Conservation (phyloP, 2,113 vertebrate genomes). For the Phyllostomus hastatus region DNA sequence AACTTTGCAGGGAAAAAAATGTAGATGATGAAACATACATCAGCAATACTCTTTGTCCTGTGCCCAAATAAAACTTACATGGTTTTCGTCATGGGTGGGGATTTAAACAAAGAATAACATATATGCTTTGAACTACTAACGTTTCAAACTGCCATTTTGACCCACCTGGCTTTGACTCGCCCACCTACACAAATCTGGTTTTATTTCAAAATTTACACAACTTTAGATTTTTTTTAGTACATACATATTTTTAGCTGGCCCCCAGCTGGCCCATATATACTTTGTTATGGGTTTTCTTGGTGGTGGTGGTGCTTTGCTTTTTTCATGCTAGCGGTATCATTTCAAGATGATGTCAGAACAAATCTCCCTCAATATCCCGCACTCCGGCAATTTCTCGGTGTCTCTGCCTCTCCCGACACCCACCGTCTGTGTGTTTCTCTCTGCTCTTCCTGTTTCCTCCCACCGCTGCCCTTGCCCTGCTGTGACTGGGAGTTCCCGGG, state of each 20-base stretch:
- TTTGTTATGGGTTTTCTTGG: background rate
- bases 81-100: background rate
- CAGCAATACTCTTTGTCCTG: background rate
- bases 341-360: background rate
- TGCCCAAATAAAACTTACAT: background rate
- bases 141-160: background rate
- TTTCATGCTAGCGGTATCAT: background rate
- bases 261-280: background rate
- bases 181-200: background rate
- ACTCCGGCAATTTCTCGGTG: background rate
- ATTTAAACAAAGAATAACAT: background rate
- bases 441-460: background rate
- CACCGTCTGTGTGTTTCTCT: background rate
- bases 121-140: background rate
- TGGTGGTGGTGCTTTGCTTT: background rate
- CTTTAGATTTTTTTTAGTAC: background rate
- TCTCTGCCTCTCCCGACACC: background rate
- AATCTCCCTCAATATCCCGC: background rate
- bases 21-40: background rate
- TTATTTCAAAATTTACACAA: background rate
- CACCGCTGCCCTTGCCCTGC: background rate
- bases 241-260: background rate
- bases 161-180: background rate
- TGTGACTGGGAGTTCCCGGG: background rate
- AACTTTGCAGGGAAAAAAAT: background rate